phyloP scores from a whole-genome alignment of 2,888 invertebrate species.

The Pseudococcus longispinus region DNA sequence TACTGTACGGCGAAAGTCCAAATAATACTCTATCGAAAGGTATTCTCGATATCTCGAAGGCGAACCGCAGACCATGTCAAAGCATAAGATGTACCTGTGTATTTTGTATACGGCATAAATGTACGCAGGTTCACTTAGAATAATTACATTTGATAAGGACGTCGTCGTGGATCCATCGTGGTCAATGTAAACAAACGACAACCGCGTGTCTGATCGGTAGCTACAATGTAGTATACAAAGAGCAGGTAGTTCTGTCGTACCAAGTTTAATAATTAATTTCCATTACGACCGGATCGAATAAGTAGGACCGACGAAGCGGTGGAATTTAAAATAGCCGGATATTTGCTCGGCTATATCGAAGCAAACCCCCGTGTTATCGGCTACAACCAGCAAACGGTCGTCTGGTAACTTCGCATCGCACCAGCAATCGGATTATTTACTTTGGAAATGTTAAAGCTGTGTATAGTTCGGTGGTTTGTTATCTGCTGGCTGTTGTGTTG shows the following conservation, averaged over 20 bases:
- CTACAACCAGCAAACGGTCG: constrained; percentile 1
- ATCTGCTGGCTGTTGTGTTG: background rate
- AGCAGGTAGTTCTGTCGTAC: background rate
- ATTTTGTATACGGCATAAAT: background rate
- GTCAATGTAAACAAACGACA: background rate
- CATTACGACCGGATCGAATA: background rate
- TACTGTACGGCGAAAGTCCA: background rate
- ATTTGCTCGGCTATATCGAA: constrained; percentile 4
- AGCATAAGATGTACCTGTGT: background rate
- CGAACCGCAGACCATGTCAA: background rate
- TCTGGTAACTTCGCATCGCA: background rate
- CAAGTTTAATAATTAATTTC: constrained; percentile 26
- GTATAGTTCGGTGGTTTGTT: background rate
- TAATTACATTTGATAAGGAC: constrained; percentile 29
- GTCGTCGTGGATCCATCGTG: background rate
- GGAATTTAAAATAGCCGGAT: background rate
- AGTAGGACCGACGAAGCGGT: background rate
- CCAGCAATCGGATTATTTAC: constrained; percentile 30
- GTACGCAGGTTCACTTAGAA: background rate
- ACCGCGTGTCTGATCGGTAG: background rate
- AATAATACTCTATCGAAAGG: background rate
- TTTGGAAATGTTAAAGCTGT: constrained; percentile 18
- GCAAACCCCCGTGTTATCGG: background rate
- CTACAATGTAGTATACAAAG: background rate
- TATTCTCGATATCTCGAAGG: background rate